phyloP scores from a whole-genome alignment of 2,888 invertebrate species.

The Cheilosia vernalis region DNA sequence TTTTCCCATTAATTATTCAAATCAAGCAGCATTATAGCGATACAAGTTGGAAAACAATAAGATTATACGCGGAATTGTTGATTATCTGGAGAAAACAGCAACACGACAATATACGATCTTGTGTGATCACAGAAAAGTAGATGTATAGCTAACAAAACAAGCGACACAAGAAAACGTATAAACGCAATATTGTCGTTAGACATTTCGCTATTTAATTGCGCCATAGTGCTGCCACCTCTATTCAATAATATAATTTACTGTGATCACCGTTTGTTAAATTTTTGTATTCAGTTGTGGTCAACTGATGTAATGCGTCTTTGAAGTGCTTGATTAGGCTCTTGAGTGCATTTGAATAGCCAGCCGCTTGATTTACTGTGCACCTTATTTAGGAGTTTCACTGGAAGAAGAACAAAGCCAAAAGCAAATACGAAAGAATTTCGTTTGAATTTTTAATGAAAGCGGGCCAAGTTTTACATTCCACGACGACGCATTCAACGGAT shows the following conservation, averaged over 20 bases:
- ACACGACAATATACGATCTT: slow-evolving; percentile 27
- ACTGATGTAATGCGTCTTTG: slow-evolving; percentile 67
- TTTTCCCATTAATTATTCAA: slow-evolving; percentile 67
- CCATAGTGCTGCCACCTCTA: slow-evolving; percentile 34
- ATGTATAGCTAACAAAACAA: too few species aligned
- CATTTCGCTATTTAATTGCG: background rate
- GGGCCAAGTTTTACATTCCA: slow-evolving; percentile 54
- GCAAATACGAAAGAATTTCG: slow-evolving; percentile 60
- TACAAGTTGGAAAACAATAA: slow-evolving; percentile 61
- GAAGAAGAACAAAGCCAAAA: slow-evolving; percentile 44
- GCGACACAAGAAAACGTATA: too few species aligned
- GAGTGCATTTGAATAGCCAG: slow-evolving; percentile 63
- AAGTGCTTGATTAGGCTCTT: slow-evolving; percentile 66
- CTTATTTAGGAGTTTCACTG: slow-evolving; percentile 54
- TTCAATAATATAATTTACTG: slow-evolving; percentile 11
- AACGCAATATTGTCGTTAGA: too few species aligned
- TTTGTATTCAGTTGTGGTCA: slow-evolving; percentile 62
- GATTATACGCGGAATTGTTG: slow-evolving; percentile 64
- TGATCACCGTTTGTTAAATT: slow-evolving; percentile 6
- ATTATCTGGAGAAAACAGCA: slow-evolving; percentile 55
- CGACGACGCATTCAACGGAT: slow-evolving; percentile 48
- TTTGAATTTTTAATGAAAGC: slow-evolving; percentile 68
- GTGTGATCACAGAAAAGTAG: slow-evolving; percentile 4
- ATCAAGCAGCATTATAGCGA: slow-evolving; percentile 65
- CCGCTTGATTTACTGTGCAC: slow-evolving; percentile 53